Evolutionary conservation across 1,140 invertebrate species (phyloP), one percentile per base, ranked within the genome.

Genomic region (Zaprionus ornatus): DNA sequence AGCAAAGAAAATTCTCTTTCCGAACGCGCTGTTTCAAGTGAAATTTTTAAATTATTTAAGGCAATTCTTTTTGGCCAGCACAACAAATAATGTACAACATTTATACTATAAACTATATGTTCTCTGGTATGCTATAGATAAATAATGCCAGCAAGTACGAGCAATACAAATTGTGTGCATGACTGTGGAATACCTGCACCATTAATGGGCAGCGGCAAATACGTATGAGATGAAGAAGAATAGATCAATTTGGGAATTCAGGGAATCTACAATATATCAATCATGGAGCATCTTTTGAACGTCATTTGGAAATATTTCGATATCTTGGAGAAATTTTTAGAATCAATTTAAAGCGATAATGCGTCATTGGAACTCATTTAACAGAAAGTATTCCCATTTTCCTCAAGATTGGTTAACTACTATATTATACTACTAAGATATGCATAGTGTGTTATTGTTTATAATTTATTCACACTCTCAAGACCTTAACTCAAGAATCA

Each of bases 21-120:
- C 6, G 37, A 15, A 40, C 40, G 40, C 73, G 67, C 68, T 40
- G 32, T 74, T 85, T 86, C 82, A 76, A 87, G 62, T 77, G 84
- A 80, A 83, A 50, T 23, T 64, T 87, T 83, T 17, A 76, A 74
- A 86, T 82, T 67, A 72, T 86, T 83, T 73, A 64, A 76, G 73
- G 40, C 79, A 60, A 72, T 74, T 72, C 57, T 52, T 68, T 60
- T 55, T 64, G 23, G 61, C 66, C 74, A 77, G 52, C 27, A 21
- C 52, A 64, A 66, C 60, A 57, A 72, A 79, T 57, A 71, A 50
- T 48, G 52, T 45, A 76, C 74, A 61, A 55, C 32, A 25, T 55
- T 67, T 70, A 62, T 67, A 79, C 59, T 81, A 66, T 54, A 45
- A 48, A 62, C 57, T 45, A n/a, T 45, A 45, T 45, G 40, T 45